Evolutionary conservation across 2,888 invertebrate genomes (phyloP).

Genomic region (Thera britannica): DNA sequence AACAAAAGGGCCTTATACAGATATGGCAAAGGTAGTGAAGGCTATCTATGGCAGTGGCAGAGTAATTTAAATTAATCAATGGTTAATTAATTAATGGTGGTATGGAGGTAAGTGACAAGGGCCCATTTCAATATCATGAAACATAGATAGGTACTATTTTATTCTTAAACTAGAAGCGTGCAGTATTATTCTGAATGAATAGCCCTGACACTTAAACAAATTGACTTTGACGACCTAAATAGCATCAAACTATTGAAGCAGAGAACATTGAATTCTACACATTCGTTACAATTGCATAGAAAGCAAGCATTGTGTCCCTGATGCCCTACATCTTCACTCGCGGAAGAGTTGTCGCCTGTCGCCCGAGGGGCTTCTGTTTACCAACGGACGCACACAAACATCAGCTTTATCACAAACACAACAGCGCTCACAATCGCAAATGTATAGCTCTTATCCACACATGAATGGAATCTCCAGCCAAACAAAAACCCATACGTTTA

Average conservation of each 20-base stretch:
- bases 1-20: too few species aligned
- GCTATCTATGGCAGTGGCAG: too few species aligned
- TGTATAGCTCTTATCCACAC: slow-evolving; percentile 16
- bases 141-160: not conserved
- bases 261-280: not conserved
- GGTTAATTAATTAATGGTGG: too few species aligned
- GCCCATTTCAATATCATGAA: not conserved
- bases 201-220: slow-evolving; percentile 19
- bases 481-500: slow-evolving; percentile 23
- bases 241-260: slow-evolving; percentile 2
- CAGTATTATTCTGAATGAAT: not conserved
- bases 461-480: slow-evolving; percentile 31
- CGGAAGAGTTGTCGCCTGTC: slow-evolving; percentile 12
- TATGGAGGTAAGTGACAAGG: not conserved
- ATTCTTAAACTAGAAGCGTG: not conserved
- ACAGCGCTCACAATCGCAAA: slow-evolving; percentile 32
- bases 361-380: slow-evolving; percentile 38
- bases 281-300: slow-evolving; percentile 5
- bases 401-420: slow-evolving; percentile 32
- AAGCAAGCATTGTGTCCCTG: slow-evolving; percentile 6
- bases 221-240: slow-evolving; percentile 11
- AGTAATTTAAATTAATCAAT: too few species aligned
- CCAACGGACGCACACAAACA: slow-evolving; percentile 31
- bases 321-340: slow-evolving; percentile 18
- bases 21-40: too few species aligned